Percentiles rank a stretch among this genome's conserved stretches.
Evolutionary conservation across 2,797 vertebrate species (phyloP).

Genomic region (Aselliscus stoliczkanus): DNA sequence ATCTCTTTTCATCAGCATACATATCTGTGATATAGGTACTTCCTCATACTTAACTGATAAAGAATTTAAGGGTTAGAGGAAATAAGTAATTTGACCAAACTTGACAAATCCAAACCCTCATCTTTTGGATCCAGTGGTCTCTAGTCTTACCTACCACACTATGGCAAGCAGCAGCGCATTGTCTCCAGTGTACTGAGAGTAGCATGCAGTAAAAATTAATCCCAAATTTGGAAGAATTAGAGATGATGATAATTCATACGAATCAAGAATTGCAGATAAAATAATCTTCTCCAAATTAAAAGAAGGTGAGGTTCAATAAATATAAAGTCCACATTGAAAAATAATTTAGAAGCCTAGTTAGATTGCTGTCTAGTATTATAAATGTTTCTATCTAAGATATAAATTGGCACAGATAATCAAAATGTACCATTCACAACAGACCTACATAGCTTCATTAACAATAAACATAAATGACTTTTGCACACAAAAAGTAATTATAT

Average conservation of each 20-base stretch:
- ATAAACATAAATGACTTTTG: slow-evolving; percentile 6
- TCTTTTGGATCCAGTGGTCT: background rate
- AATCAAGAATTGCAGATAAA: slow-evolving; percentile 1
- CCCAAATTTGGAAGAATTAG: background rate
- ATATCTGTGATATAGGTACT: background rate
- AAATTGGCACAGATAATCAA: background rate
- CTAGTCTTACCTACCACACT: background rate
- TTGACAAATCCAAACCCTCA: background rate
- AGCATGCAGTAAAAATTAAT: background rate
- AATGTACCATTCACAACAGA: background rate
- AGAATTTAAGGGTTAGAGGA: background rate
- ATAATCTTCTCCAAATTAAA: background rate
- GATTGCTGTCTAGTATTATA: background rate
- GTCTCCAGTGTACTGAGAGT: background rate
- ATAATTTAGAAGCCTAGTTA: background rate
- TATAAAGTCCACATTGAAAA: background rate
- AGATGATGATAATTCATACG: background rate
- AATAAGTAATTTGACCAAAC: background rate
- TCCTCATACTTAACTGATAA: background rate
- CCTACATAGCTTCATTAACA: background rate
- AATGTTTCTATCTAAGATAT: background rate
- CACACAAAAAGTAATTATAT: background rate
- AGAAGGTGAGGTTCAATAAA: background rate
- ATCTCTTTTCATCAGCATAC: background rate
- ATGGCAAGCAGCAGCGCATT: background rate